Conservation (phyloP, 2,113 vertebrate species). For the Fregetta grallaria region DNA sequence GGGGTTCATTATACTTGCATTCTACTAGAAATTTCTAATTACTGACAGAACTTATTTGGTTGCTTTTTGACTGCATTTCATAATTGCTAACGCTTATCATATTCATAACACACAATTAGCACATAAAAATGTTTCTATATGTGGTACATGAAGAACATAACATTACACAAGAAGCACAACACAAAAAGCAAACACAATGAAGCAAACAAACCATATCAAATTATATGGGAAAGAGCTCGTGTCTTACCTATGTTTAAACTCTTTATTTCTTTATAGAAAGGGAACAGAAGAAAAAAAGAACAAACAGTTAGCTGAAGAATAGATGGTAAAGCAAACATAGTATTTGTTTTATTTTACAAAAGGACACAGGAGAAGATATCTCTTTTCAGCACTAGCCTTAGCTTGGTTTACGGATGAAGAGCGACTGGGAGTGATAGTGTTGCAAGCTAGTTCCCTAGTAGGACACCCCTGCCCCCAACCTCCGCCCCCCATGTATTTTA, state of each 20-base stretch:
- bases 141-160: slow-evolving; percentile 77
- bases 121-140: slow-evolving; percentile 77
- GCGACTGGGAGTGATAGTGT: not conserved
- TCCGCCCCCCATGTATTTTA: not conserved
- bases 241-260: slow-evolving; percentile 99
- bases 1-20: slow-evolving; percentile 73
- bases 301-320: slow-evolving; percentile 81
- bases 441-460: not conserved
- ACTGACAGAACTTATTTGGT: slow-evolving; percentile 76
- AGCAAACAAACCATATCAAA: slow-evolving; percentile 77
- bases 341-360: slow-evolving; percentile 72
- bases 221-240: slow-evolving; percentile 76
- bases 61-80: slow-evolving; percentile 77
- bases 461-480: not conserved
- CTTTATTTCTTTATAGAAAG: slow-evolving; percentile 96
- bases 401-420: slow-evolving; percentile 22
- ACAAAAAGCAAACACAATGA: slow-evolving; percentile 78
- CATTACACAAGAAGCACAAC: slow-evolving; percentile 75
- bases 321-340: slow-evolving; percentile 75
- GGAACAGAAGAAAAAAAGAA: slow-evolving; percentile 81
- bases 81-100: slow-evolving; percentile 79
- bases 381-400: slow-evolving; percentile 48
- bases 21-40: slow-evolving; percentile 78
- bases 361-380: slow-evolving; percentile 42
- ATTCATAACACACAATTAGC: slow-evolving; percentile 81